Base-by-base conservation (phyloP, 2,797 vertebrate genomes). In the Epinephelus malabaricus region DNA sequence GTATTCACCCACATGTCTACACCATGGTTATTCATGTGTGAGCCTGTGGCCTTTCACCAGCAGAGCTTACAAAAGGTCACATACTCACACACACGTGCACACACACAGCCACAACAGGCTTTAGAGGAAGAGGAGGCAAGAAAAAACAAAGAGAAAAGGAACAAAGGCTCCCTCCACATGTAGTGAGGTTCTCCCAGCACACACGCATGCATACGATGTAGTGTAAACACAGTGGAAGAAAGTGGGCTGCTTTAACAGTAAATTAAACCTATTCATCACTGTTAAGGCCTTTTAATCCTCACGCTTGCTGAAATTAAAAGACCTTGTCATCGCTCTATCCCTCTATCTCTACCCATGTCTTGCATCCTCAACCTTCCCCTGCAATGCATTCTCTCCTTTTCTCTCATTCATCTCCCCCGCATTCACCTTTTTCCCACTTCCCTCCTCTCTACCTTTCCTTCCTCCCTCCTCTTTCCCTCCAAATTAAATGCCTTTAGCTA, bases 401-500 rank as follows among this genome's bases (percentile, higher is more conserved):
- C 60, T 30, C 81, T 62, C 72, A 68, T 78, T 78, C 79, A 72
- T 85, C 75, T 76, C 54, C 61, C 19, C n/a, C 21, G 12, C 25
- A 63, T 71, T 76, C 53, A 69, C 63, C 72, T 65, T 55, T 38
- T 4, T 23, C 40, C 10, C 51, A 9, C 34, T 34, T 14, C 45
- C n/a, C 65, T 46, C 15, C 58, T 27, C 51, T 54, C 69, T 45
- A 50, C 47, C 18, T 72, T 78, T 64, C 58, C 56, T 40, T 43
- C 79, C 40, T 79, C 73, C 30, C 34, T 56, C 51, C 64, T 43
- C 60, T 69, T 81, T 30, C 68, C 67, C 66, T 75, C 51, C 72
- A 85, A 91, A 94, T 93, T 82, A 93, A 93, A 91, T 88, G 88
- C 87, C 85, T 86, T 86, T 87, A 88, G 90, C 84, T 55, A 65